Evolutionary conservation across 2,888 invertebrate species (phyloP).

Genomic region (Cerastis leucographa): DNA sequence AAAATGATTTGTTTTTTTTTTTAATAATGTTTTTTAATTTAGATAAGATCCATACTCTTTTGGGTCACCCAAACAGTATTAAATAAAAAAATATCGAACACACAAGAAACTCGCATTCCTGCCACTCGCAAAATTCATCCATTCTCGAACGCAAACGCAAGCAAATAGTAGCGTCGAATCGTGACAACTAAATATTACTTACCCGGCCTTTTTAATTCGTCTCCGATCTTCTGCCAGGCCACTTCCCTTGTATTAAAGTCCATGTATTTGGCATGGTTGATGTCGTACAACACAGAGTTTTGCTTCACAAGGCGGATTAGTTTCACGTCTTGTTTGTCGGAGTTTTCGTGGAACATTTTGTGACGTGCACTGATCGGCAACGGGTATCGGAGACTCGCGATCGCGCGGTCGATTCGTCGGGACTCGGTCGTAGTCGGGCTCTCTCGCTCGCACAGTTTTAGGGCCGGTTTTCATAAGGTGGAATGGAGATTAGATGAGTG

Average conservation of each 20-base stretch:
- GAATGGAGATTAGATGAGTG: background rate
- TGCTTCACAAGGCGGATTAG: constrained; percentile 81
- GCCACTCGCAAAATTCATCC: background rate
- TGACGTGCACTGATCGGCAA: constrained; percentile 51
- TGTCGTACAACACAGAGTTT: constrained; percentile 82
- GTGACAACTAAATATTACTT: constrained; percentile 69
- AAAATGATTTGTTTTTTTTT: too few relatives aligned
- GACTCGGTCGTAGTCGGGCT: constrained; percentile 59
- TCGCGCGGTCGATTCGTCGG: constrained; percentile 62
- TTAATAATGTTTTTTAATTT: background rate
- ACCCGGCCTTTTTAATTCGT: constrained; percentile 84
- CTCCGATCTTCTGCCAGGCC: constrained; percentile 87
- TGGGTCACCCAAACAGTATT: background rate
- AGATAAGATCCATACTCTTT: background rate
- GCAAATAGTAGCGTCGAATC: constrained; percentile 58
- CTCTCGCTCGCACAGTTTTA: constrained; percentile 59
- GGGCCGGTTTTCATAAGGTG: constrained; percentile 22
- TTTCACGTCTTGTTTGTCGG: constrained; percentile 76
- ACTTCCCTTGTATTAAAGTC: constrained; percentile 86
- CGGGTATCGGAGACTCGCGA: constrained; percentile 57
- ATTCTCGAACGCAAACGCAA: background rate
- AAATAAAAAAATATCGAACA: background rate
- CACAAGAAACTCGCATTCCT: constrained; percentile 21
- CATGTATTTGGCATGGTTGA: constrained; percentile 83
- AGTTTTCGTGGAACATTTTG: constrained; percentile 75